Conservation (phyloP, 2,888 invertebrate genomes). For the Eupithecia abbreviata region DNA sequence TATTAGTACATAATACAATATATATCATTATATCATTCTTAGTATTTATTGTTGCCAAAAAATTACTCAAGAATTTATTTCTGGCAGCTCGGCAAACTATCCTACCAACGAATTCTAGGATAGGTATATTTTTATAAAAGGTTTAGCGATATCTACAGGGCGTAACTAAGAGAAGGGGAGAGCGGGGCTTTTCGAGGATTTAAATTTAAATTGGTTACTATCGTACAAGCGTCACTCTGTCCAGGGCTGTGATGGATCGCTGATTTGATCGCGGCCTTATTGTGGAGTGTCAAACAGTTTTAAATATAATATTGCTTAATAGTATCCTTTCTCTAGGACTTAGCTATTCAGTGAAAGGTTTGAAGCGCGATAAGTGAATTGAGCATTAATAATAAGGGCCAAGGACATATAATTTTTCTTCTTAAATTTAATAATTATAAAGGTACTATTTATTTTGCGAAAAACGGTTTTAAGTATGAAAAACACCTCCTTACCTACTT, state of each 20-base stretch:
- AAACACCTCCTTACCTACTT: no score
- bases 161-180: conserved; percentile 52
- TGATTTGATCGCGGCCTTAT: conserved; percentile 60
- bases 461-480: no score
- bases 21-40: no score
- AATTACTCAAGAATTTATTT: background rate
- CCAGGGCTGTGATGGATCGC: conserved; percentile 71
- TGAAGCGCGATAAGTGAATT: background rate
- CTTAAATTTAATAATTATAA: no score
- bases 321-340: background rate
- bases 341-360: background rate
- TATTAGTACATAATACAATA: background rate
- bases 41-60: no score
- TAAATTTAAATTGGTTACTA: conserved; percentile 78
- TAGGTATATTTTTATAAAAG: conserved; percentile 19
- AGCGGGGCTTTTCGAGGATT: conserved; percentile 63
- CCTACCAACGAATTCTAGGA: background rate
- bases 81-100: background rate
- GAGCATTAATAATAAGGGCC: no score
- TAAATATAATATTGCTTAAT: conserved; percentile 2
- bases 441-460: no score
- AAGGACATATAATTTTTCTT: no score
- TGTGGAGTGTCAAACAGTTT: conserved; percentile 15
- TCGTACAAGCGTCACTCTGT: conserved; percentile 72
- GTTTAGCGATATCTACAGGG: conserved; percentile 40